Conservation (phyloP, 2,888 invertebrate genomes). For the Eupithecia dodoneata region DNA sequence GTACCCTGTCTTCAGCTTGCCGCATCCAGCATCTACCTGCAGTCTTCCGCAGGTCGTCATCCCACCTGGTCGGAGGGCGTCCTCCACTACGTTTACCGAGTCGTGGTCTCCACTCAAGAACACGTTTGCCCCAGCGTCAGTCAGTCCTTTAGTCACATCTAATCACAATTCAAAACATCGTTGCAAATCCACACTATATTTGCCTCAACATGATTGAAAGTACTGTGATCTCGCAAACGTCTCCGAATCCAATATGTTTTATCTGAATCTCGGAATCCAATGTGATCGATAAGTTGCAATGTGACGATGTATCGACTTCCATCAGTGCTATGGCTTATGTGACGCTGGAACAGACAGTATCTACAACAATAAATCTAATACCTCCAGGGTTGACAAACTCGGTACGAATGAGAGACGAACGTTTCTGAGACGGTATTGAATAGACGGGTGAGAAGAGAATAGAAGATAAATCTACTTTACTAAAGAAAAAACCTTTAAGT, state of each 20-base stretch:
- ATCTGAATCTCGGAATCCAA: background rate
- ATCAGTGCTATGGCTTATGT: conserved; percentile 2
- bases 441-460: no score
- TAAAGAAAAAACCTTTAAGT: no score
- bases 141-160: no score
- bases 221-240: background rate
- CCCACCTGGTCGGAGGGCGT: no score
- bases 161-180: background rate
- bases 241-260: conserved; percentile 1
- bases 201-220: background rate
- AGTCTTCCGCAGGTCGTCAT: no score
- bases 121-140: no score
- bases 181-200: background rate
- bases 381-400: background rate
- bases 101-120: no score
- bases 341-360: background rate
- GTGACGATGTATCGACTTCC: background rate
- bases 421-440: no score
- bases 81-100: no score
- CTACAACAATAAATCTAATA: background rate
- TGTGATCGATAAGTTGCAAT: background rate
- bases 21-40: no score
- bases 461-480: no score
- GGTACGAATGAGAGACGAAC: background rate
- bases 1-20: no score